A percentile compares a stretch with the other conserved stretches of the same genome.
Evolutionary conservation across 2,888 invertebrate genomes (phyloP).

Genomic region (Steromphala cineraria): DNA sequence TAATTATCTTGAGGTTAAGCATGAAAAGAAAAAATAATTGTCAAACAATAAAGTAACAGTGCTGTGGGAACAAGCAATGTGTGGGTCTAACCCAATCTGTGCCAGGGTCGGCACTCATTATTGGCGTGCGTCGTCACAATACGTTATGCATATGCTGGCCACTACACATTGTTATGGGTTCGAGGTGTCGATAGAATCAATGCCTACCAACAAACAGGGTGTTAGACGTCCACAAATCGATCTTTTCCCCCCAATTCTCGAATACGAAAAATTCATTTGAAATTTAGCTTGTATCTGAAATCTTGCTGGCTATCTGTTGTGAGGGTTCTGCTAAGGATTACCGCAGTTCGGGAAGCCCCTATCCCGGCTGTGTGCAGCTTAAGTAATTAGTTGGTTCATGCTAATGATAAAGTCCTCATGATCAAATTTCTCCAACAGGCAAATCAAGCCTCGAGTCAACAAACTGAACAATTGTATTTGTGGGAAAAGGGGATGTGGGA

Average conservation of each 20-base stretch:
- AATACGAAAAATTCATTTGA: conserved; percentile 7
- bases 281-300: conserved; percentile 3
- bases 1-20: not conserved
- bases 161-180: not conserved
- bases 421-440: conserved; percentile 11
- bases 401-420: conserved; percentile 9
- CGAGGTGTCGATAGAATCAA: conserved; percentile 26
- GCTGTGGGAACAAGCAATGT: conserved; percentile 18
- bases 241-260: not conserved
- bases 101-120: not conserved
- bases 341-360: not conserved
- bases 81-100: conserved; percentile 8
- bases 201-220: conserved; percentile 21
- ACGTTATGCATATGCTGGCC: conserved; percentile 21
- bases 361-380: not conserved
- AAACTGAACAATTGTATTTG: conserved; percentile 15
- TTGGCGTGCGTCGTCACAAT: not conserved
- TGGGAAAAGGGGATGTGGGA: conserved; percentile 3
- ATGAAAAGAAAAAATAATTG: conserved; percentile 13
- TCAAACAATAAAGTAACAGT: not conserved
- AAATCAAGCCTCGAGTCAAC: conserved; percentile 4
- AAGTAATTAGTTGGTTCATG: conserved; percentile 7
- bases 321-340: not conserved
- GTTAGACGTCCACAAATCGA: conserved; percentile 7
- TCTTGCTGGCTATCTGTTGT: not conserved